Percentiles rank a stretch among this genome's conserved stretches.
Evolutionary conservation across 2,888 invertebrate species (phyloP).

Genomic region (Cryptus viduatorius): DNA sequence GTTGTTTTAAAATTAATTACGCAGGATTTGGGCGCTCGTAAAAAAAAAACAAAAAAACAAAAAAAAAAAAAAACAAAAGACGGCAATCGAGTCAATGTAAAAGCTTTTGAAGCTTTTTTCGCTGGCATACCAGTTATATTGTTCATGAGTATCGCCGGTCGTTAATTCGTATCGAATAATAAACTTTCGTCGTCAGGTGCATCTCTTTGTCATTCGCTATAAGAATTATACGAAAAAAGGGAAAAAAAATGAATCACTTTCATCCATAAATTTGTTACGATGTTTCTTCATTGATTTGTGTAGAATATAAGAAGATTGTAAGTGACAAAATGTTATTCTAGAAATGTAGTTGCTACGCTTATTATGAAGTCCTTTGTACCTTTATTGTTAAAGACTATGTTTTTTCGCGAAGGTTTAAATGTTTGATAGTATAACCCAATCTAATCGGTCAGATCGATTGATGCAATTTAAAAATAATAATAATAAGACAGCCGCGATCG

Average conservation of each 20-base stretch:
- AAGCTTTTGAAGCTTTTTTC: slow-evolving; percentile 22
- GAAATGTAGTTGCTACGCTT: slow-evolving; percentile 60
- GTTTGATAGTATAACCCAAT: slow-evolving; percentile 38
- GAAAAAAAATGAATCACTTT: slow-evolving; percentile 15
- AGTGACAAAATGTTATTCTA: slow-evolving; percentile 61
- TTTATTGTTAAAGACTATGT: slow-evolving; percentile 66
- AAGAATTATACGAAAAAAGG: slow-evolving; percentile 11
- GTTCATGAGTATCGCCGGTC: slow-evolving; percentile 23
- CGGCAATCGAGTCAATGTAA: slow-evolving; percentile 55
- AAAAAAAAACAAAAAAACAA: slow-evolving; percentile 8
- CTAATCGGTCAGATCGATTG: slow-evolving; percentile 33
- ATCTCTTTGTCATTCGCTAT: slow-evolving; percentile 54
- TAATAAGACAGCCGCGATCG: not conserved
- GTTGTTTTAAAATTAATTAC: slow-evolving; percentile 19
- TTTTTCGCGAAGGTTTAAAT: slow-evolving; percentile 57
- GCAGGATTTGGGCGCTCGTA: slow-evolving; percentile 24
- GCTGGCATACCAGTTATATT: slow-evolving; percentile 1
- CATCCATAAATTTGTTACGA: slow-evolving; percentile 45
- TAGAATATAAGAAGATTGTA: slow-evolving; percentile 48
- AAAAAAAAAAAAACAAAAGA: slow-evolving; percentile 17
- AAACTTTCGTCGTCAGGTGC: slow-evolving; percentile 54
- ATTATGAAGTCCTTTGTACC: slow-evolving; percentile 68
- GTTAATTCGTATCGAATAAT: slow-evolving; percentile 57
- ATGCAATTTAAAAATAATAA: not conserved
- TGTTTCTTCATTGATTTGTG: slow-evolving; percentile 43